Percentiles rank a stretch among this genome's conserved stretches.
Conservation (phyloP, 2,113 vertebrate species). For the Dicentrarchus labrax region DNA sequence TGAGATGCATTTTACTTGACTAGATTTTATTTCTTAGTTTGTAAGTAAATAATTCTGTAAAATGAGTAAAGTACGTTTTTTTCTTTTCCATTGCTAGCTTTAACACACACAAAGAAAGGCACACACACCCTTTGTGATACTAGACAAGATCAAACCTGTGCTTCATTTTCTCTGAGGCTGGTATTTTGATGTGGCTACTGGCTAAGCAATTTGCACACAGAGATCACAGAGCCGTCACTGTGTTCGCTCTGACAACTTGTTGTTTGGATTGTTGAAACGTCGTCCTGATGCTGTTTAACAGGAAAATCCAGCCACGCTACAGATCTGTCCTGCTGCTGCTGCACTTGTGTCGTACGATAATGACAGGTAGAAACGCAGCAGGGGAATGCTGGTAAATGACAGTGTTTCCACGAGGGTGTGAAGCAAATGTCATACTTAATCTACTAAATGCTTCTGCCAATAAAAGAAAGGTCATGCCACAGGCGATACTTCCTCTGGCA, state of each 20-base stretch:
- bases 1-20: not conserved
- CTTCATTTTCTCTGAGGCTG: not conserved
- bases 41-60: not conserved
- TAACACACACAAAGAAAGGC: not conserved
- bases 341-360: not conserved
- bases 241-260: not conserved
- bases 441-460: conserved; percentile 38
- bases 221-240: conserved; percentile 2
- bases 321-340: conserved; percentile 21
- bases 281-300: conserved; percentile 41
- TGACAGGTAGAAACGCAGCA: not conserved
- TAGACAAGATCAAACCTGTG: conserved; percentile 51
- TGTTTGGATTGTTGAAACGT: conserved; percentile 24
- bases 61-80: not conserved
- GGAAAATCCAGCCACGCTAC: conserved; percentile 65
- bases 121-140: conserved; percentile 7
- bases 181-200: conserved; percentile 43
- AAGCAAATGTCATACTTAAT: conserved; percentile 67
- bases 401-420: conserved; percentile 25
- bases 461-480: conserved; percentile 55
- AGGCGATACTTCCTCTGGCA: not conserved
- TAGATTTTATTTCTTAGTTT: not conserved
- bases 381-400: conserved; percentile 35
- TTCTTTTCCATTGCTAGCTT: not conserved
- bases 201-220: conserved; percentile 17